Conservation (phyloP, 2,797 vertebrate genomes). For the Pogonophryne albipinna region DNA sequence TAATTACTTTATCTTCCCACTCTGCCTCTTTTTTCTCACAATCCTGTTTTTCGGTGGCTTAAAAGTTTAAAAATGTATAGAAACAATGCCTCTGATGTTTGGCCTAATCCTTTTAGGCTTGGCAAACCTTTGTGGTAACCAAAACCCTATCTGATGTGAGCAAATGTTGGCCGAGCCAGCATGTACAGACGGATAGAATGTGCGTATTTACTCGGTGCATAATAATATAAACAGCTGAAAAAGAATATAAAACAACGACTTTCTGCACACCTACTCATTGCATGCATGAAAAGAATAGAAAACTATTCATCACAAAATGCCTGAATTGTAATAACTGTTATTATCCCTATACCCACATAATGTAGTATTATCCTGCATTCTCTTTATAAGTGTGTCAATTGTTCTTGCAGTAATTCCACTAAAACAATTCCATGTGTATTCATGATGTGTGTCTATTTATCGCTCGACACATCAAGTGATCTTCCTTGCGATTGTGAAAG, state of each 20-base stretch:
- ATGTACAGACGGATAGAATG: conserved; percentile 16
- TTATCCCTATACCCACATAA: neutral
- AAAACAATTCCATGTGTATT: conserved; percentile 23
- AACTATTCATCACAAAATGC: neutral
- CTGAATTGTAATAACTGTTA: neutral
- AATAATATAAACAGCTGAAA: conserved; percentile 14
- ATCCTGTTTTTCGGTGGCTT: conserved; percentile 85
- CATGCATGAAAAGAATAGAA: neutral
- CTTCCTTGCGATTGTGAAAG: conserved; percentile 27
- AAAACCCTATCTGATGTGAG: conserved; percentile 66
- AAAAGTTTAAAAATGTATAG: conserved; percentile 85
- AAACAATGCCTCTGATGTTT: conserved; percentile 81
- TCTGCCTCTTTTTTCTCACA: conserved; percentile 62
- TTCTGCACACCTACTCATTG: neutral
- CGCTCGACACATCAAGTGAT: conserved; percentile 36
- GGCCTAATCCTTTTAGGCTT: conserved; percentile 75
- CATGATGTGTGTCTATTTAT: conserved; percentile 20
- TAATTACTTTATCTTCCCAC: conserved; percentile 76
- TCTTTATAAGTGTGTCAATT: neutral
- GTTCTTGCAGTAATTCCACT: conserved; percentile 4
- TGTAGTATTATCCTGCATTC: neutral
- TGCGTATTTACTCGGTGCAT: conserved; percentile 10
- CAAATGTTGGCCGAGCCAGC: conserved; percentile 58
- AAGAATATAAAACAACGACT: neutral
- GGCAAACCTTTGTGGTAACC: conserved; percentile 68